Base-by-base conservation (phyloP, 2,888 invertebrate genomes). In the Hypselothyrea guttata region DNA sequence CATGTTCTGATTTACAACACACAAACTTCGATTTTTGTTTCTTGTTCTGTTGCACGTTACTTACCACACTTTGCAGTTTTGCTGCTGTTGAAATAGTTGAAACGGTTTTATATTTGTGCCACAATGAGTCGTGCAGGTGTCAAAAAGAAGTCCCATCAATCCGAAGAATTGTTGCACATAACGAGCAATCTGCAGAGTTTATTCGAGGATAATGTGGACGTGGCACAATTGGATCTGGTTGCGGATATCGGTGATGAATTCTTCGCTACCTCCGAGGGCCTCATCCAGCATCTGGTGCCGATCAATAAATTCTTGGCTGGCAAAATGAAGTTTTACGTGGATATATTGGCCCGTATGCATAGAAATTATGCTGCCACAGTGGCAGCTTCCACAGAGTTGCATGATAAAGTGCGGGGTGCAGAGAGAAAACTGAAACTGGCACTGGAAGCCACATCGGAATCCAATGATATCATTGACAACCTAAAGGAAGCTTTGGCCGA, bases 241-340 rank as follows among this genome's bases (percentile, higher is more conserved):
- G 12, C 38, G 0, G 89, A 88, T 64, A 57, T 89, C 4, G 55
- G 88, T 62, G 78, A 84, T 0, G 66, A 69, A 0, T 89, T 89
- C 57, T 89, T 89, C 34, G 54, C 47, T 41, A 73, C 64, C 11
- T 53, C 64, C 22, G 65, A 64, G 12, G 60, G 61, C 8, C 44
- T 83, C 13, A 56, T 89, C 31, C 85, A 88, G 63, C 49, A 40
- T 8, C 45, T 89, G 1, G 65, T 78, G 54, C 63, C 74, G 28
- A 47, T 49, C 0, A 75, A 79, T 7, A 37, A 44, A 3, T 78
- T 74, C 27, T 69, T 86, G 41, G 88, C 88, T 0, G 71, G 66
- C 1, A 83, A 85, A 42, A 59, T 89, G 7, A 86, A 84, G 54
- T 68, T 60, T 27, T 87, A 81, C 33, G 66, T 86, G 0, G 84